Evolutionary conservation across 2,113 vertebrate genomes (phyloP).

Genomic region (Pteruthius melanotis): DNA sequence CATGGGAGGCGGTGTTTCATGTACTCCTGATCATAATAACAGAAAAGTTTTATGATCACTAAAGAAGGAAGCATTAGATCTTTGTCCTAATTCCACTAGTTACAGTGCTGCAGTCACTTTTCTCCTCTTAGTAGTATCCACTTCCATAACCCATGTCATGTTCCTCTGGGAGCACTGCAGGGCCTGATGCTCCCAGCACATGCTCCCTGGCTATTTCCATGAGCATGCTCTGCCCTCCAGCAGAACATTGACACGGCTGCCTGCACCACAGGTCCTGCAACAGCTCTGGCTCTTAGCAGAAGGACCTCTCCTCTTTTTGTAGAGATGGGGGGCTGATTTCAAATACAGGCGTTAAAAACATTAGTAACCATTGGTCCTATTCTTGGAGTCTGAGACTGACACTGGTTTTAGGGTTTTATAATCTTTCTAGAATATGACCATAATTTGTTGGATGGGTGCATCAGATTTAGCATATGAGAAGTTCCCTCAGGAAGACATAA

Average conservation of each 20-base stretch:
- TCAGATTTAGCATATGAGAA: not conserved
- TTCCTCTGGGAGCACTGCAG: not conserved
- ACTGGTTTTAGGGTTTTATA: not conserved
- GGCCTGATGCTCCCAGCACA: not conserved
- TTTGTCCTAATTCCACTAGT: not conserved
- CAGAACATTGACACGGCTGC: not conserved
- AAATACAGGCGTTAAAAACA: not conserved
- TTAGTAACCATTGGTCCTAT: not conserved
- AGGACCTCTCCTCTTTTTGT: not conserved
- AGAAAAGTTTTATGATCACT: not conserved
- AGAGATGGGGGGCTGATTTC: not conserved
- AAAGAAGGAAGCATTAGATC: not conserved
- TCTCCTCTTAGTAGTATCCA: not conserved
- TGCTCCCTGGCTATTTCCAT: not conserved
- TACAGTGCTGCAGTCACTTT: not conserved
- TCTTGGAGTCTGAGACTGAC: not conserved
- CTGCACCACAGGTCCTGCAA: not conserved
- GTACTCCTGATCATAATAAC: not conserved
- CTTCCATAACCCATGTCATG: accelerated
- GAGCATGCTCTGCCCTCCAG: not conserved
- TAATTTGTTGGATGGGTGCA: not conserved
- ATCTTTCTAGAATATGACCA: not conserved
- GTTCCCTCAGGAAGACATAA: not conserved
- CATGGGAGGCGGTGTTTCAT: not conserved
- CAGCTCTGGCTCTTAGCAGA: not conserved